phyloP scores from a whole-genome alignment of 1,140 invertebrate genomes.

The Drosophila ananassae region DNA sequence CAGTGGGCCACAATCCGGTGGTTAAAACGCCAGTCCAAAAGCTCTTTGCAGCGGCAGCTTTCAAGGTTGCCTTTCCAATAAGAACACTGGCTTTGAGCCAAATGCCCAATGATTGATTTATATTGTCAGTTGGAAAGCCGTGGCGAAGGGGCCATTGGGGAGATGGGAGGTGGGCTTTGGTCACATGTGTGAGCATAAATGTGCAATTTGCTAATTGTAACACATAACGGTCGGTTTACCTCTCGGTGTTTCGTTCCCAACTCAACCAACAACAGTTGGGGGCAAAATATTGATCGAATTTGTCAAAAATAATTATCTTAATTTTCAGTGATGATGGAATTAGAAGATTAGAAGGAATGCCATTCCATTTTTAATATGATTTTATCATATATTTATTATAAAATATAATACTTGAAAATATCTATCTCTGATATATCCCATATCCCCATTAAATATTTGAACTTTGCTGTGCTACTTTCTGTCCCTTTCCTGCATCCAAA shows the following conservation, averaged over 20 bases:
- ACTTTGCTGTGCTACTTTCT: conserved; percentile 42
- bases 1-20: conserved; percentile 6
- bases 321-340: too few relatives aligned
- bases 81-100: conserved; percentile 58
- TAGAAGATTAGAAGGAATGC: too few relatives aligned
- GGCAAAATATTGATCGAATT: conserved; percentile 6
- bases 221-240: conserved; percentile 64
- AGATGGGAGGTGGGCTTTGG: conserved; percentile 29
- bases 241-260: conserved; percentile 2
- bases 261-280: conserved; percentile 16
- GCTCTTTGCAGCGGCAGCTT: conserved; percentile 46
- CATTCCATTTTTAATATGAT: neutral
- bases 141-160: conserved; percentile 3
- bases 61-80: conserved; percentile 82
- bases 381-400: neutral
- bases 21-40: conserved; percentile 53
- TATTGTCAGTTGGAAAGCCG: conserved; percentile 62
- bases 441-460: conserved; percentile 7
- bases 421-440: neutral
- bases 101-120: conserved; percentile 77
- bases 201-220: conserved; percentile 82
- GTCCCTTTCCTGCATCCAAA: conserved; percentile 42
- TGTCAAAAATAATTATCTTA: neutral
- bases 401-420: too few relatives aligned
- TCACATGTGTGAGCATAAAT: conserved; percentile 78